Conservation (phyloP, 2,113 vertebrate genomes). For the Stercorarius parasiticus region DNA sequence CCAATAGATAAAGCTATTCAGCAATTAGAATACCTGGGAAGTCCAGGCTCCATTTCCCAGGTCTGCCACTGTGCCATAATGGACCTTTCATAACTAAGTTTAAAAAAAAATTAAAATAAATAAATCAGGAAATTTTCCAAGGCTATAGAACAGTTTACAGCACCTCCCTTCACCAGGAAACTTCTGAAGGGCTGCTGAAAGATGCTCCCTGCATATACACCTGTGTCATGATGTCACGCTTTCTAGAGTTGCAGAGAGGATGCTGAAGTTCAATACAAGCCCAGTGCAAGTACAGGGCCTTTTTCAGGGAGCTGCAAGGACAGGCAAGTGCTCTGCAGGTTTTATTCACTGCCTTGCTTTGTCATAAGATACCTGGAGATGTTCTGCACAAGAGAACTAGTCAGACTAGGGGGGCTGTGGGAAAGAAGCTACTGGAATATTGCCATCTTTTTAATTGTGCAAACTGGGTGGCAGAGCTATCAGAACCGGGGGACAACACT, state of each 20-base stretch:
- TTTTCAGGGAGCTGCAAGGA: neutral
- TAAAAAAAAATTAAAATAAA: neutral
- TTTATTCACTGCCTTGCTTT: neutral
- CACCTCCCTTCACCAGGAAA: neutral
- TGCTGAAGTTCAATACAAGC: neutral
- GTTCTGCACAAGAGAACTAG: neutral
- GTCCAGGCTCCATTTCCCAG: neutral
- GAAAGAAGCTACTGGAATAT: neutral
- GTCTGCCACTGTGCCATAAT: neutral
- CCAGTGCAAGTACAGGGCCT: neutral
- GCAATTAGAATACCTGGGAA: neutral
- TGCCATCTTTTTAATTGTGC: neutral
- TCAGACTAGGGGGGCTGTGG: neutral
- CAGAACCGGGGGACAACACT: neutral
- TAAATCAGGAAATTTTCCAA: neutral
- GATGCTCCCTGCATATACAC: accelerated
- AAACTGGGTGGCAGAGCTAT: neutral
- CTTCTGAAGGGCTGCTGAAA: neutral
- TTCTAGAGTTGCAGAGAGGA: neutral
- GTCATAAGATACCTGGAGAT: neutral
- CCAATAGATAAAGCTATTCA: neutral
- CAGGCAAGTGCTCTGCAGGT: neutral
- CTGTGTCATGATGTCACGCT: accelerated
- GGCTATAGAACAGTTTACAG: neutral
- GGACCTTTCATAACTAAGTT: neutral